Evolutionary conservation across 2,888 invertebrate genomes (phyloP).

Genomic region (Atrina japonica): DNA sequence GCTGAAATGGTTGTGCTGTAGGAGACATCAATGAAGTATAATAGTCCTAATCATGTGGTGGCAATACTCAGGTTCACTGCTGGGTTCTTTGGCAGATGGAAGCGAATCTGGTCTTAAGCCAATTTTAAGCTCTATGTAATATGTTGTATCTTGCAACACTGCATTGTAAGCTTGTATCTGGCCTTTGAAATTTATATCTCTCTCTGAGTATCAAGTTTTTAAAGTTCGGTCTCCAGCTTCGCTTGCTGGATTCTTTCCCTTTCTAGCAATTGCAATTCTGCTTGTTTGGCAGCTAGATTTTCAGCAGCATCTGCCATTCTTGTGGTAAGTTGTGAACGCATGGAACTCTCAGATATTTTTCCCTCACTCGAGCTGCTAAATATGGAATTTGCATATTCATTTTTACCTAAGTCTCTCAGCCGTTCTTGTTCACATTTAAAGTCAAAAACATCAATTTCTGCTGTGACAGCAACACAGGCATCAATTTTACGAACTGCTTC

Average conservation of each 20-base stretch:
- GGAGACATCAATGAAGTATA: too few species aligned
- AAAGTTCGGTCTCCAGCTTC: background rate
- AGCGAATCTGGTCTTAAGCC: background rate
- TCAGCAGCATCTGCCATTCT: background rate
- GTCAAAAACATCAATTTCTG: too few species aligned
- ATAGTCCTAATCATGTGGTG: too few species aligned
- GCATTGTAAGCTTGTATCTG: background rate
- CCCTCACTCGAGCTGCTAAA: too few species aligned
- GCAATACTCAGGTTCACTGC: background rate
- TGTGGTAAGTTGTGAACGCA: background rate
- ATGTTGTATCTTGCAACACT: background rate
- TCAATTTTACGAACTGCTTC: too few species aligned
- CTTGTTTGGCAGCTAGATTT: background rate
- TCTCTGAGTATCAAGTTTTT: background rate
- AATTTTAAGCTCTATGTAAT: background rate
- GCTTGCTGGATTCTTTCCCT: background rate
- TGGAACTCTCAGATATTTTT: too few species aligned
- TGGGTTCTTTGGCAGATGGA: background rate
- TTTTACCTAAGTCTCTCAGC: too few species aligned
- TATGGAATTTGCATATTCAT: too few species aligned
- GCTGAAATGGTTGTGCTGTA: too few species aligned
- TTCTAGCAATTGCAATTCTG: background rate
- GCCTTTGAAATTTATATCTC: background rate
- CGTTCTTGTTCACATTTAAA: too few species aligned
- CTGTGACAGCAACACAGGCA: too few species aligned